Conservation (phyloP, 2,113 vertebrate genomes). For the Cephalophus harveyi region DNA sequence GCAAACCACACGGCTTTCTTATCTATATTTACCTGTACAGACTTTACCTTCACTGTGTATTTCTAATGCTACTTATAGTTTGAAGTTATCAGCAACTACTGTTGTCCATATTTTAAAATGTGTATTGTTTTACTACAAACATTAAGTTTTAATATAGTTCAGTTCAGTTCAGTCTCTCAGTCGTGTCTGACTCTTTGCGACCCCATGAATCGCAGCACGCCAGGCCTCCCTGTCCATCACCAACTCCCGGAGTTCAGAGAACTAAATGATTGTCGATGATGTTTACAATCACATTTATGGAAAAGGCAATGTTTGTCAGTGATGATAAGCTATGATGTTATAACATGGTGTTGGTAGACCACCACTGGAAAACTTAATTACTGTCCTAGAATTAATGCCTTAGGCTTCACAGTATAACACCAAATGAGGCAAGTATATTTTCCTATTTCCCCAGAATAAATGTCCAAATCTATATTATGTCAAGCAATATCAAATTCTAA, state of each 20-base stretch:
- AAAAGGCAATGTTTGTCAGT: neutral
- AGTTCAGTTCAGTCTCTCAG: too few relatives aligned
- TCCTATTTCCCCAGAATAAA: neutral
- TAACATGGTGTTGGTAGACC: neutral
- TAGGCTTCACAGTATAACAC: neutral
- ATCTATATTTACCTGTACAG: neutral
- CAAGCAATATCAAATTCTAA: neutral
- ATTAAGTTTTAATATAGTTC: neutral
- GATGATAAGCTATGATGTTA: accelerated
- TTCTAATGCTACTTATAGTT: neutral
- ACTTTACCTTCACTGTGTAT: neutral
- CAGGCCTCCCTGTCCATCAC: too few relatives aligned
- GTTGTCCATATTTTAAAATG: neutral
- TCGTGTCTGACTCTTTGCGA: too few relatives aligned
- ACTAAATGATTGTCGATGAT: neutral
- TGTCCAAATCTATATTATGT: neutral
- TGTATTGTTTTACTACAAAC: neutral
- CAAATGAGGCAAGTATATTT: neutral
- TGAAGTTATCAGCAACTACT: neutral
- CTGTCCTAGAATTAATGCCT: neutral
- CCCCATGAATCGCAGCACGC: too few relatives aligned
- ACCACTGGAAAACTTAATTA: neutral
- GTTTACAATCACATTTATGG: neutral
- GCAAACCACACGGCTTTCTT: neutral
- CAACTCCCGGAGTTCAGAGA: neutral